Conservation (phyloP, 2,888 invertebrate species). For the Meiosimyza platycephala region DNA sequence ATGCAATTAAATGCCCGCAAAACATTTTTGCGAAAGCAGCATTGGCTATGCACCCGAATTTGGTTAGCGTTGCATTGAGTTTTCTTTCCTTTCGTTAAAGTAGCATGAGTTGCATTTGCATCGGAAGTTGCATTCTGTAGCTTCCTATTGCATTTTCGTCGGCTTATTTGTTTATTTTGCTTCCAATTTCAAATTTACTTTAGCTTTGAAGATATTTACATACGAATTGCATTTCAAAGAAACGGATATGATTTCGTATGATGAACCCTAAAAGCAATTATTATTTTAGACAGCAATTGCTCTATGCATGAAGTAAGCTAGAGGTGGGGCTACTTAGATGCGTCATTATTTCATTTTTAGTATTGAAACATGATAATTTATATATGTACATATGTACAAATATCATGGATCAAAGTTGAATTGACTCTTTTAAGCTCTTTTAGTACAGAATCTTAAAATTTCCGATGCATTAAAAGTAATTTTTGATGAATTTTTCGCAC, state of each 20-base stretch:
- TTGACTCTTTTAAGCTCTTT: no score
- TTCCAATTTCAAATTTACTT: constrained; percentile 11
- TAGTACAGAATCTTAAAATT: no score
- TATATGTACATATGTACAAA: no score
- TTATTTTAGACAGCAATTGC: no score
- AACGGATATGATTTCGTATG: constrained; percentile 20
- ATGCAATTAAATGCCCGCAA: constrained; percentile 64
- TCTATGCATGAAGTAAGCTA: no score
- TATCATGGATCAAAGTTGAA: no score
- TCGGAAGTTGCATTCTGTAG: constrained; percentile 13
- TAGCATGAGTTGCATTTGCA: constrained; percentile 14
- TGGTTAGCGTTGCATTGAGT: background rate
- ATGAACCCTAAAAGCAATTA: no score
- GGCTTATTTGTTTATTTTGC: background rate
- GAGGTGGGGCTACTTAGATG: no score
- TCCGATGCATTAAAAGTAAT: no score
- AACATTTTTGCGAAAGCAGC: constrained; percentile 45
- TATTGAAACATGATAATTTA: no score
- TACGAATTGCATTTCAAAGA: constrained; percentile 22
- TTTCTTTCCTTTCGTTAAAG: background rate
- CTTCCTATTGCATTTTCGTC: constrained; percentile 25
- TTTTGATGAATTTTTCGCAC: no score
- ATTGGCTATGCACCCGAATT: background rate
- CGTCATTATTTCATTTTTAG: no score
- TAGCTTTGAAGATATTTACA: background rate